A percentile compares a stretch with the other conserved stretches of the same genome.
These are phyloP conservation scores for Cliona cf. orientalis DNA, from an alignment of 37 sponge, comb jelly and placozoan genomes.

Conservation along the genomic window DNA sequence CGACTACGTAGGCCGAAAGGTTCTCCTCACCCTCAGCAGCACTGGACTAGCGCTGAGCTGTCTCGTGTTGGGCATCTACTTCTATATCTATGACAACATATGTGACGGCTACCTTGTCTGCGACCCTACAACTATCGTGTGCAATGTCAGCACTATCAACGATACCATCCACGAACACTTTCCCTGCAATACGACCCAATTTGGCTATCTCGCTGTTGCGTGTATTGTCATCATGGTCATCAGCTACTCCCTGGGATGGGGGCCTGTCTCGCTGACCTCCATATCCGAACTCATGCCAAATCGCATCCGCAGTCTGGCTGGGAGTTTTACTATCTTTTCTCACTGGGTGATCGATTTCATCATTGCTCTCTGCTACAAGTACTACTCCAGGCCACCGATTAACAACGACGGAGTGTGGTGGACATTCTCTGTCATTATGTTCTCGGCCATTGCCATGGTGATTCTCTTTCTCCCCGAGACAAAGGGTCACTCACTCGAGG, in stretches of 20 bases:
- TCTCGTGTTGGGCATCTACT: constrained; percentile 36
- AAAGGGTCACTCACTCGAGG: constrained; percentile 83
- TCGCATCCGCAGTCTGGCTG: constrained; percentile 59
- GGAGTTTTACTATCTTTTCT: constrained; percentile 56
- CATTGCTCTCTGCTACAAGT: constrained; percentile 46
- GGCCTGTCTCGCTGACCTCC: constrained; percentile 81
- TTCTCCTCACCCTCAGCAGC: constrained; percentile 42
- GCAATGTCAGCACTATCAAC: neutral
- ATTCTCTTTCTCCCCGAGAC: constrained; percentile 88
- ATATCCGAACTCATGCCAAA: constrained; percentile 83
- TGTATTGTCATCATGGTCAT: constrained; percentile 59
- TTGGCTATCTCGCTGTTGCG: constrained; percentile 33
- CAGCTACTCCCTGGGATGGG: constrained; percentile 82
- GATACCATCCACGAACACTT: neutral
- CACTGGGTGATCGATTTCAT: constrained; percentile 71
- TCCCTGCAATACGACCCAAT: neutral
- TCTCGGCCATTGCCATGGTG: constrained; percentile 65
- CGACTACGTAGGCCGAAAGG: constrained; percentile 66
- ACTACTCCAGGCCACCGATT: constrained; percentile 6
- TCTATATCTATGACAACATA: too few species aligned
- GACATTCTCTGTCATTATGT: constrained; percentile 58
- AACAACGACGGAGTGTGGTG: constrained; percentile 67
- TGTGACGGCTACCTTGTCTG: neutral
- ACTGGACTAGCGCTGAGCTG: constrained; percentile 30
- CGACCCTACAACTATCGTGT: neutral